Conservation (phyloP, 2,113 vertebrate genomes). For the Chroicocephalus ridibundus region DNA sequence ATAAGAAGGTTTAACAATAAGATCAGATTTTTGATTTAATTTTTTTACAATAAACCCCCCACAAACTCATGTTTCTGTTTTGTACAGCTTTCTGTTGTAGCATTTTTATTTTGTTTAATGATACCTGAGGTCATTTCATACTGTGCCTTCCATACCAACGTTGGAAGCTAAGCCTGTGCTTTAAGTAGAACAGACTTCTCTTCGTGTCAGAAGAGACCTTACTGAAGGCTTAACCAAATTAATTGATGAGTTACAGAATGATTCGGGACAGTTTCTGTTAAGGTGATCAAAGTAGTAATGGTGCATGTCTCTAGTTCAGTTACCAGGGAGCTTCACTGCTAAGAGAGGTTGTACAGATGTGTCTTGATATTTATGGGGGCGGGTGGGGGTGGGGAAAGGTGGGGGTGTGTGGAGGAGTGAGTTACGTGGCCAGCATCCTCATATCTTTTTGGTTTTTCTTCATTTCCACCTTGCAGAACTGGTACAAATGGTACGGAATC, state of each 20-base stretch:
- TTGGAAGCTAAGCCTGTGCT: not conserved
- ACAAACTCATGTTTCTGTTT: not conserved
- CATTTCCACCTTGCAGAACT: not conserved
- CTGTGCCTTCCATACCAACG: not conserved
- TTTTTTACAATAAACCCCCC: not conserved
- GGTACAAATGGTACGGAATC: not conserved
- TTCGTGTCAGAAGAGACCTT: not conserved
- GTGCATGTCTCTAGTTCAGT: not conserved
- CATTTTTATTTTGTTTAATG: not conserved
- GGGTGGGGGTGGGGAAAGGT: fast-evolving
- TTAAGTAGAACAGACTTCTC: not conserved
- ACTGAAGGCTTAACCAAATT: not conserved
- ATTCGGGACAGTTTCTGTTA: not conserved
- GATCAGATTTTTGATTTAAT: not conserved
- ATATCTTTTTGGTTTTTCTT: not conserved
- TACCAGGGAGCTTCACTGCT: not conserved
- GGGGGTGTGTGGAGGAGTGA: not conserved
- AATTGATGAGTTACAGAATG: not conserved
- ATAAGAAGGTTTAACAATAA: not conserved
- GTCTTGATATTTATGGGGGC: not conserved
- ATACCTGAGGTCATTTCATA: not conserved
- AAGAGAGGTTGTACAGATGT: not conserved
- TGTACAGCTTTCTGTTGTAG: not conserved
- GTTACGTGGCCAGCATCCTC: not conserved
- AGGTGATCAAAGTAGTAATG: not conserved